A percentile compares a stretch with the other conserved stretches of the same genome.
phyloP scores from a whole-genome alignment of 2,888 invertebrate species.

The Balanococcus diminutus region DNA sequence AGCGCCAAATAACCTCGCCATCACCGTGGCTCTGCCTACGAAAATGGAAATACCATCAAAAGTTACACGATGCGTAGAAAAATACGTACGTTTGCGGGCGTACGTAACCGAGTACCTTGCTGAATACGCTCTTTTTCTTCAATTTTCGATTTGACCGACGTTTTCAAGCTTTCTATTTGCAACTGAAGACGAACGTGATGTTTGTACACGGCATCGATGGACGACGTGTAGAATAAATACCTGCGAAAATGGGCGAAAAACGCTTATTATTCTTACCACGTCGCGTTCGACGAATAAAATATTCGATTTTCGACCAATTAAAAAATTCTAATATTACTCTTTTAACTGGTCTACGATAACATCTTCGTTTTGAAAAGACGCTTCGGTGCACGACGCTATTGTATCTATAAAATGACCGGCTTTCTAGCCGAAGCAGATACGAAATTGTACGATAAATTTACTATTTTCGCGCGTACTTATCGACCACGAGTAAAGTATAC shows the following conservation, averaged over 20 bases:
- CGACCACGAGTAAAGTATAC: not conserved
- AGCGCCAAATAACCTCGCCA: constrained; percentile 75
- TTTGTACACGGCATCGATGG: constrained; percentile 75
- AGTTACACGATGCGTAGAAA: not conserved
- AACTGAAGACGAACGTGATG: constrained; percentile 77
- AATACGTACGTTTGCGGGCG: too few relatives aligned
- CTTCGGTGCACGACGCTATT: constrained; percentile 74
- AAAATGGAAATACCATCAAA: not conserved
- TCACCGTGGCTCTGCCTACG: constrained; percentile 71
- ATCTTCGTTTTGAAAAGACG: constrained; percentile 80
- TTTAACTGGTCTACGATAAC: constrained; percentile 82
- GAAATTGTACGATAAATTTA: not conserved
- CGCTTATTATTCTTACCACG: not conserved
- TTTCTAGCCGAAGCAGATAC: constrained; percentile 61
- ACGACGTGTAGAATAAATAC: constrained; percentile 75
- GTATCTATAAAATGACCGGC: constrained; percentile 72
- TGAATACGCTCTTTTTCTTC: constrained; percentile 64
- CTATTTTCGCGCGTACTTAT: constrained; percentile 57
- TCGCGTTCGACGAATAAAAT: not conserved
- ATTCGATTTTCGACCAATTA: too few relatives aligned
- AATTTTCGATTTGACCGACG: constrained; percentile 65
- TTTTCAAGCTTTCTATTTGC: constrained; percentile 74
- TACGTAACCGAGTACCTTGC: too few relatives aligned
- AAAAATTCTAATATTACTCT: constrained; percentile 64
- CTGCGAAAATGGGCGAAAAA: not conserved